Conservation (phyloP, 1,140 invertebrate genomes). For the Agrypnia vestita region DNA sequence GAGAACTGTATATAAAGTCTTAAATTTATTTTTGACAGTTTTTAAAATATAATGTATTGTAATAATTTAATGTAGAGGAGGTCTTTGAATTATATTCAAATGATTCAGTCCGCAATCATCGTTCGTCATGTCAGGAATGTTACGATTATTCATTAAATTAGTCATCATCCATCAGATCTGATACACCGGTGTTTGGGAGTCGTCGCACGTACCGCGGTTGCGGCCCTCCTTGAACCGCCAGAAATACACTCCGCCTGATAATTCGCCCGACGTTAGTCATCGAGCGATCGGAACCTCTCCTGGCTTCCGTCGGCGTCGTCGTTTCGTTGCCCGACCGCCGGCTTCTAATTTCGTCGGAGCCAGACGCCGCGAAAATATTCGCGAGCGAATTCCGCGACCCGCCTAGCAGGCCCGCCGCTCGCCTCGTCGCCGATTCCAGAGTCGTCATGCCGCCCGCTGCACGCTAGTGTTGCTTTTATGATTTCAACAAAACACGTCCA, state of each 20-base stretch:
- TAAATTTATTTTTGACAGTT: too few species aligned
- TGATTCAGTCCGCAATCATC: too few species aligned
- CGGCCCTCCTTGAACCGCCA: conserved; percentile 22
- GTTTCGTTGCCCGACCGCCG: conserved; percentile 18
- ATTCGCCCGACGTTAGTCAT: conserved; percentile 39
- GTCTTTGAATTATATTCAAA: too few species aligned
- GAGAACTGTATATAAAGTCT: too few species aligned
- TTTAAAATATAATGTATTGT: too few species aligned
- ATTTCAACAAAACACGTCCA: background rate
- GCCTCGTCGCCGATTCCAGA: background rate
- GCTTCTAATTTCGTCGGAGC: conserved; percentile 42
- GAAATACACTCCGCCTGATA: conserved; percentile 31
- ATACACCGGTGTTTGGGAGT: background rate
- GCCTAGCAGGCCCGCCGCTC: conserved; percentile 8
- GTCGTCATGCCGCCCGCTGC: background rate
- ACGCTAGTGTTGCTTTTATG: background rate
- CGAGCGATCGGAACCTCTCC: conserved; percentile 16
- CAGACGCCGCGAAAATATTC: conserved; percentile 39
- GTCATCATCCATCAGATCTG: too few species aligned
- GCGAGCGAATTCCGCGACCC: conserved; percentile 35
- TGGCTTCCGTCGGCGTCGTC: background rate
- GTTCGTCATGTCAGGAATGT: background rate
- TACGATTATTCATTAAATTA: background rate
- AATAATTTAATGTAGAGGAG: too few species aligned
- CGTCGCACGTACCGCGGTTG: background rate